Evolutionary conservation across 1,140 invertebrate genomes (phyloP), one percentile per base, ranked within the genome.

Genomic region (Ericerus pela): DNA sequence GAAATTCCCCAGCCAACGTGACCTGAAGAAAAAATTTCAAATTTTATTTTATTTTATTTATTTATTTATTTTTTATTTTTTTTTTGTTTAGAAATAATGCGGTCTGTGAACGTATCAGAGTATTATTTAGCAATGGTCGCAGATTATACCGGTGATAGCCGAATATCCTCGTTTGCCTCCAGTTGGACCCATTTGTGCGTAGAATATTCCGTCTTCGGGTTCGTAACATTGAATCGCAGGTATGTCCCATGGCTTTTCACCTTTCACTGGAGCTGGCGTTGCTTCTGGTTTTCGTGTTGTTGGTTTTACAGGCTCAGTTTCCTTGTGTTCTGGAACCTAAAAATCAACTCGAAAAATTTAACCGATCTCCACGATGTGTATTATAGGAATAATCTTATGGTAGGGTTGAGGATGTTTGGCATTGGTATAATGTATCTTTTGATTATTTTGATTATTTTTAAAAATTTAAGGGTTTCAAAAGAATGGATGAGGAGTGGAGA

Each of bases 1-100:
- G 87, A 82, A 61, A 94, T 85, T 36, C 90, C 88, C 88, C 89
- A 93, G 33, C 88, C 88, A 2, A 91, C 85, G 66, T 91, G 84
- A 61, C 88, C 88, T 88, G 59, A 43, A 37, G 26, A 58, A 33
- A 54, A 11, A 1, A 37, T 55, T 20, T 5, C 22, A n/a, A 28
- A 27, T 27, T n/a, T n/a, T n/a, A n/a, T n/a, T n/a, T n/a, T n/a
- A n/a, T n/a, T n/a, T n/a, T n/a, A n/a, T n/a, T n/a, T n/a, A n/a
- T n/a, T n/a, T n/a, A n/a, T n/a, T n/a, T n/a, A n/a, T n/a, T n/a
- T n/a, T n/a, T n/a, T n/a, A n/a, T n/a, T n/a, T n/a, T n/a, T n/a
- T n/a, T n/a, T n/a, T n/a, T n/a, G n/a, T n/a, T n/a, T n/a, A n/a
- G n/a, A n/a, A n/a, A n/a, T n/a, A n/a, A n/a, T n/a, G n/a, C n/a